Base-by-base conservation (phyloP, 2,888 invertebrate species). In the Apamea sordens region DNA sequence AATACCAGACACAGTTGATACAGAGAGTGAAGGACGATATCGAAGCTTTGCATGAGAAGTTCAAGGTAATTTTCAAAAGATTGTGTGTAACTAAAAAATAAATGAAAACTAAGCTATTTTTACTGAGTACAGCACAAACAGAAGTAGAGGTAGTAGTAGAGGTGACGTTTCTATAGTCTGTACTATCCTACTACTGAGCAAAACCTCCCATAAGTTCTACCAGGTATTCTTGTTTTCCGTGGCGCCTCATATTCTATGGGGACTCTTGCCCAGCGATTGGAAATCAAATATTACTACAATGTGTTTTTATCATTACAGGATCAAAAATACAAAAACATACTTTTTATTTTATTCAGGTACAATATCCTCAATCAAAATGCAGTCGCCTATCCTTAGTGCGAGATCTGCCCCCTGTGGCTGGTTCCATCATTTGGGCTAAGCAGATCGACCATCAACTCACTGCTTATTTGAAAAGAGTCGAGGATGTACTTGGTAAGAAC, bases 1-100 rank as follows among this genome's bases (percentile, higher is more conserved):
- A 99, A 96, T 99, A 99, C 95, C 99, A 99, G 96, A 99, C 99
- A 0, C 99, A 99, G 94, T 97, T 99, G 77, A 99, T 99, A 93
- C 99, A 99, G 93, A 97, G 99, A 74, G 99, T 99, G 41, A 99
- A 99, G 95, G 99, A 99, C 93, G 99, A 99, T 93, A 99, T 99
- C 89, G 99, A 99, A 94, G 98, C 99, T 0, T 96, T 99, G 78
- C 99, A 99, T 94, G 99, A 99, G 93, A 99, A 99, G 94, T 99
- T 99, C 93, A 99, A 99, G 97, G 99, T 98, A n/a, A 24, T 56
- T 56, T n/a, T n/a, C 56, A 24, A n/a, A n/a, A 56, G 24, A n/a
- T 24, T 11, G 24, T 56, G 36, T 56, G 21, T 50, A 24, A 56
- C 0, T 21, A 21, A 24, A 56, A 56, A 56, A 3, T 56, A 10